Percentiles rank a stretch among this genome's conserved stretches.
These are phyloP conservation scores for Bubo scandiacus DNA, from an alignment of 2,113 vertebrate species.

Conservation along the genomic window DNA sequence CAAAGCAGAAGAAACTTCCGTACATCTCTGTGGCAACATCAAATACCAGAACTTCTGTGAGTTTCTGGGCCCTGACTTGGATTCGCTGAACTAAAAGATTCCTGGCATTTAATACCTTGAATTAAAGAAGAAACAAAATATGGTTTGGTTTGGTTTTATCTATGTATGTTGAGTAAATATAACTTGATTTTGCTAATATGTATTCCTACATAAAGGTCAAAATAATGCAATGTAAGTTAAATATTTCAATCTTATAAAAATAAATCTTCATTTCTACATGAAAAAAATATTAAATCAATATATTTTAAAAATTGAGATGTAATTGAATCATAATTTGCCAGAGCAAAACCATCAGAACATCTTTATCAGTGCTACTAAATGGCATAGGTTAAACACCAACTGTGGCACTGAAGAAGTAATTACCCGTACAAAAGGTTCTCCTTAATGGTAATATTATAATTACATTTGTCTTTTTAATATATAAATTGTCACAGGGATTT, in stretches of 20 bases:
- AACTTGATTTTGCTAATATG: neutral
- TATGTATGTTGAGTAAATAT: neutral
- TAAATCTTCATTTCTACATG: neutral
- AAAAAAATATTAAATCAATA: neutral
- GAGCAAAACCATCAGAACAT: neutral
- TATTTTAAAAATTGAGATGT: neutral
- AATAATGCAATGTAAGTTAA: neutral
- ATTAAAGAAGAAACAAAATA: neutral
- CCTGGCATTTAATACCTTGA: neutral
- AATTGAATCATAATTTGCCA: neutral
- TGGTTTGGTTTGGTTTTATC: neutral
- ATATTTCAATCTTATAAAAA: neutral
- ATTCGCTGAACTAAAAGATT: neutral
- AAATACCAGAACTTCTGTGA: neutral
- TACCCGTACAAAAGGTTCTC: neutral
- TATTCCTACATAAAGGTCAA: neutral
- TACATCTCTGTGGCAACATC: neutral
- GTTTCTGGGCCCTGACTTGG: neutral
- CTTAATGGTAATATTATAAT: neutral
- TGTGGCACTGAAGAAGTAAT: neutral
- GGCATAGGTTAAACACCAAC: neutral
- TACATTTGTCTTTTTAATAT: neutral
- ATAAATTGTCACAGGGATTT: neutral
- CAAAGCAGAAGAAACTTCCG: neutral
- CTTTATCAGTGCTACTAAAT: neutral